Evolutionary conservation across 2,113 vertebrate genomes (phyloP).

Genomic region (Puma concolor): DNA sequence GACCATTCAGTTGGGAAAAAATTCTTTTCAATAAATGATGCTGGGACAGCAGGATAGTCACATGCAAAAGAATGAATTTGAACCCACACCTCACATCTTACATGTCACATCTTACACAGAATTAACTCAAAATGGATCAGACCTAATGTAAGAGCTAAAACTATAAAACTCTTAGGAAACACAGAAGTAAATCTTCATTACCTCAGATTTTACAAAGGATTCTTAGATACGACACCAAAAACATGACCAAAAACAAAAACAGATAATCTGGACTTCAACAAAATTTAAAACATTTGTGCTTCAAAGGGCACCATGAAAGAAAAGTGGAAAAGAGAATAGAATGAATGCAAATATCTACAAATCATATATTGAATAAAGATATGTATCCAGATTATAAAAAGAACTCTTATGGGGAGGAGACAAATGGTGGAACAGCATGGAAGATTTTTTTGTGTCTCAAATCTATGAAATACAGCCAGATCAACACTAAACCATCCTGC

Average conservation of each 20-base stretch:
- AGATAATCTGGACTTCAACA: not conserved
- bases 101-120: not conserved
- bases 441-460: too few relatives aligned
- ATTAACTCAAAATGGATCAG: not conserved
- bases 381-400: not conserved
- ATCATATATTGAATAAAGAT: not conserved
- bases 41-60: not conserved
- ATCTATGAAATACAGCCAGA: too few relatives aligned
- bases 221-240: not conserved
- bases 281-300: slow-evolving; percentile 32
- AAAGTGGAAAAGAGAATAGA: not conserved
- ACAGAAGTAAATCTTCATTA: not conserved
- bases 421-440: too few relatives aligned
- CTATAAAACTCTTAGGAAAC: not conserved
- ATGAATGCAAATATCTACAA: slow-evolving; percentile 33
- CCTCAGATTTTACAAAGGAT: not conserved
- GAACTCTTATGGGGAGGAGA: not conserved
- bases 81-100: not conserved
- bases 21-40: not conserved
- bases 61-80: not conserved
- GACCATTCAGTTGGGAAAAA: not conserved
- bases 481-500: too few relatives aligned
- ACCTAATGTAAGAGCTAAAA: not conserved
- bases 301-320: not conserved
- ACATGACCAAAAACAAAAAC: not conserved